Conservation (phyloP, 2,113 vertebrate species). For the Sylvilagus bachmani region DNA sequence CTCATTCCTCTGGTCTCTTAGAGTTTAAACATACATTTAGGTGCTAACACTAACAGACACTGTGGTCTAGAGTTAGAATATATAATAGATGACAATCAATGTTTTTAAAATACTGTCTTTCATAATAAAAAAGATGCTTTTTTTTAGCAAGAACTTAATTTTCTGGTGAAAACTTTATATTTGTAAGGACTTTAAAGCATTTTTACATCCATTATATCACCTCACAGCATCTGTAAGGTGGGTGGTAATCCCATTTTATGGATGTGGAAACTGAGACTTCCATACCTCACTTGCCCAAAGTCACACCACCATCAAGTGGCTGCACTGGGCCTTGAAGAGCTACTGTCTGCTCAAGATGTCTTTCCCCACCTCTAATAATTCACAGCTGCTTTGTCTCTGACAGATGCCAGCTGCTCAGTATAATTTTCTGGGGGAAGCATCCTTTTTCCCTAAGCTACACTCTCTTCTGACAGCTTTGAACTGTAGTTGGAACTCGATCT, state of each 20-base stretch:
- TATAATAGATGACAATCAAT: too few species aligned
- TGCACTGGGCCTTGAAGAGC: slow-evolving; percentile 10
- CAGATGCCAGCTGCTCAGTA: background rate
- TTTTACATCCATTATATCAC: background rate
- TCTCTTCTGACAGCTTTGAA: background rate
- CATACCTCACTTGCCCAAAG: slow-evolving; percentile 39
- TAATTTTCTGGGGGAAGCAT: background rate
- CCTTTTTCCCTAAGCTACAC: background rate
- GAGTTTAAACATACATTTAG: slow-evolving; percentile 29
- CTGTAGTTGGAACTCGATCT: background rate
- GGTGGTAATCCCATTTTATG: slow-evolving; percentile 21
- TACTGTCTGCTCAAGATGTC: background rate
- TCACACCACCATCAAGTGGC: background rate
- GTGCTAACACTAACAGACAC: background rate
- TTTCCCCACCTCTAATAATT: background rate
- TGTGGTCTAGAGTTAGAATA: too few species aligned
- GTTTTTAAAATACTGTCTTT: background rate
- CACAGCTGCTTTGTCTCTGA: background rate
- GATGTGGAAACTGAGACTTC: background rate
- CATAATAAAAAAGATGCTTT: slow-evolving; percentile 33
- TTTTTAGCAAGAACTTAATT: slow-evolving; percentile 37
- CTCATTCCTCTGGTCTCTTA: background rate
- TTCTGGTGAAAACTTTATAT: slow-evolving; percentile 46
- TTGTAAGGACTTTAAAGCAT: slow-evolving; percentile 30
- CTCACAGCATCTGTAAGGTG: background rate